Evolutionary conservation across 2,888 invertebrate species (phyloP), one percentile per base, ranked within the genome.

Genomic region (Drosophila stalkeri): DNA sequence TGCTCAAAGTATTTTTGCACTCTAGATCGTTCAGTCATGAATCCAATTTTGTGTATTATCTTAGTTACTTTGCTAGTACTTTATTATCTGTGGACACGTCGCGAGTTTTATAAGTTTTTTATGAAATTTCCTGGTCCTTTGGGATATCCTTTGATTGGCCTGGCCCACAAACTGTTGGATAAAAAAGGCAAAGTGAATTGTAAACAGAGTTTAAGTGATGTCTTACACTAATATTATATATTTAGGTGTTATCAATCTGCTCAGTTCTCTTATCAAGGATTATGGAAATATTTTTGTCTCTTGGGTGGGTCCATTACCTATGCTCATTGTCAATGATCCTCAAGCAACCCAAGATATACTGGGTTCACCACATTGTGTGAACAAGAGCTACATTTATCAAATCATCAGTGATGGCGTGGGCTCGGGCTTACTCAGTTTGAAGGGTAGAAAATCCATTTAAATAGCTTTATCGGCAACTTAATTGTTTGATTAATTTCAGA

Each of bases 251-350:
- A 11, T 66, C 0, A 52, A n/a, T 1, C 31, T 65, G 3, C 2
- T 66, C 0, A 12, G 16, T 0, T 46, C 52, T 6, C 41, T 59
- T 16, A 67, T 64, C 7, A 44, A 55, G n/a, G 69, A 72, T 43
- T 86, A 82, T 52, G 91, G 91, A 5, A 35, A 79, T 11, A 44
- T 77, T 9, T 70, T 82, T n/a, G 69, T 86, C 8, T 83, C 90
- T 0, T 91, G 91, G 91, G 65, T 91, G 31, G 91, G 91, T 37
- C 90, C 91, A 0, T 65, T 82, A 31, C 91, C 91, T 2, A 80
- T 90, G 55, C 51, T 91, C n/a, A 75, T 91, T 8, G 76, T 89
- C 12, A 78, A 72, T 33, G 91, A 91, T 46, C 91, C 91, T 7
- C 80, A 81, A 51, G 55, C 86, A 37, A 65, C 77, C 1, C 85